A percentile compares a stretch with the other conserved stretches of the same genome.
Evolutionary conservation across 2,113 vertebrate species (phyloP).

Genomic region (Camelus dromedarius): DNA sequence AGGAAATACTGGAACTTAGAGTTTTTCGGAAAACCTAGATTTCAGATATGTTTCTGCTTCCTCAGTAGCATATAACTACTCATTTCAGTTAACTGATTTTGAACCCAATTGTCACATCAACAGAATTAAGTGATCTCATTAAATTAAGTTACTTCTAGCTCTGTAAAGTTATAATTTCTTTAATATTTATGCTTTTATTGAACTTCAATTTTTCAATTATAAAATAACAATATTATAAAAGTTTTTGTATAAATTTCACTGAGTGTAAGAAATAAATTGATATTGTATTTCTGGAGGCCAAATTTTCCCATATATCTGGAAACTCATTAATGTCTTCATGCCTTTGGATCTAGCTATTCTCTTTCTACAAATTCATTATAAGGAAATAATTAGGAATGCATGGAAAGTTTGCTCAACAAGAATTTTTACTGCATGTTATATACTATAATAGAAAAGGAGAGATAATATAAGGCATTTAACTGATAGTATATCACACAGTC

Average conservation of each 20-base stretch:
- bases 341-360: neutral
- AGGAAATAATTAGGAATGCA: neutral
- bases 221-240: neutral
- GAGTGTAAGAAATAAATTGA: neutral
- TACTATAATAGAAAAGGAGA: neutral
- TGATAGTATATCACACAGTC: rapidly evolving
- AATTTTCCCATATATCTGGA: neutral
- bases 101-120: neutral
- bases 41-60: neutral
- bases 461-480: neutral
- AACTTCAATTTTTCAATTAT: neutral
- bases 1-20: neutral
- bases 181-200: neutral
- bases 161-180: neutral
- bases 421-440: neutral
- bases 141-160: neutral
- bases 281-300: neutral
- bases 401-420: neutral
- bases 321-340: neutral
- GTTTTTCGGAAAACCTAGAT: neutral
- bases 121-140: neutral
- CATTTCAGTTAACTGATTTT: neutral
- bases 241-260: neutral
- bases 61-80: neutral
- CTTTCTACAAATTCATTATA: neutral